A percentile compares a stretch with the other conserved stretches of the same genome.
Conservation (phyloP, 2,797 vertebrate genomes). For the Coranthus polyacanthus region DNA sequence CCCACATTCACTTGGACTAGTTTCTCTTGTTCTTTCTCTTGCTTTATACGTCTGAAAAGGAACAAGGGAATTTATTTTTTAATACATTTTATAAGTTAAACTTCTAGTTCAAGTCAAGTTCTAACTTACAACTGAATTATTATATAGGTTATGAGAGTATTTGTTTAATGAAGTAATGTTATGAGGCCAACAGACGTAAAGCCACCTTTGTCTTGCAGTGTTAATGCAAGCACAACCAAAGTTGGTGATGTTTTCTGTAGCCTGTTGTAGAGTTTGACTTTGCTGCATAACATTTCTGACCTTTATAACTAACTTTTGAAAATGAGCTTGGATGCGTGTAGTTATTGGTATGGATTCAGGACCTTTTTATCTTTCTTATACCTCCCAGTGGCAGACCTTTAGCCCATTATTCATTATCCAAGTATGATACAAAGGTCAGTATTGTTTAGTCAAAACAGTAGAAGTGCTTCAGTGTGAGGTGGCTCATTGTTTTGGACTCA, state of each 20-base stretch:
- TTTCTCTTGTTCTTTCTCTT: background rate
- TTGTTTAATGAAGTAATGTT: background rate
- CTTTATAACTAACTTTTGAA: background rate
- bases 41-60: no score
- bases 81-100: no score
- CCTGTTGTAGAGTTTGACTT: constrained; percentile 16
- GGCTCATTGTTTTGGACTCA: background rate
- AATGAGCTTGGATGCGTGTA: background rate
- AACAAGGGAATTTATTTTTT: no score
- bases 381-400: constrained; percentile 19
- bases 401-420: constrained; percentile 16
- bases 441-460: constrained; percentile 23
- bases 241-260: constrained; percentile 20
- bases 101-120: no score
- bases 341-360: background rate
- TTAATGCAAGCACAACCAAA: constrained; percentile 24
- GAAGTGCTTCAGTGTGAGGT: background rate
- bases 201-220: background rate
- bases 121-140: no score
- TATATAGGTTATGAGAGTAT: background rate
- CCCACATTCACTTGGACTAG: background rate
- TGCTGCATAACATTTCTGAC: background rate
- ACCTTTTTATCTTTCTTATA: constrained; percentile 18
- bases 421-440: constrained; percentile 59
- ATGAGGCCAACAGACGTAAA: background rate